Evolutionary conservation across 2,797 vertebrate species (phyloP).

Genomic region (Mus spretus): DNA sequence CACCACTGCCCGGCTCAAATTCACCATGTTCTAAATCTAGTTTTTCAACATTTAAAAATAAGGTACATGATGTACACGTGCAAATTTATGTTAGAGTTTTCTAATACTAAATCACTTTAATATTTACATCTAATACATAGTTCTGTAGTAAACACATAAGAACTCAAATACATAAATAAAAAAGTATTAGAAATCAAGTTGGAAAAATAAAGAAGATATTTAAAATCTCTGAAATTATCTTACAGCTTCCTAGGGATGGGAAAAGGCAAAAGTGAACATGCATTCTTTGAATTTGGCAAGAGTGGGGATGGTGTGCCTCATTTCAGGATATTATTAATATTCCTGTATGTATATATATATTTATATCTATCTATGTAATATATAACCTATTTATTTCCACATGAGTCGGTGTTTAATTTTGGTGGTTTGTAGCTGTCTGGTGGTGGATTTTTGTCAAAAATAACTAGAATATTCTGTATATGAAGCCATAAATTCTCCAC

Average conservation of each 20-base stretch:
- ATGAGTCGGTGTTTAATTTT: constrained; percentile 41
- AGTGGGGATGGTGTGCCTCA: background rate
- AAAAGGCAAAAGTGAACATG: background rate
- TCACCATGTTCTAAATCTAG: constrained; percentile 1
- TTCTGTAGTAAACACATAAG: background rate
- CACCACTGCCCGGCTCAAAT: background rate
- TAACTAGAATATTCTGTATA: constrained; percentile 17
- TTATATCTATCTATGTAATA: background rate
- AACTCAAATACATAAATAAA: constrained; percentile 39
- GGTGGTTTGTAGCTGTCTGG: background rate
- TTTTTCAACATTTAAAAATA: constrained; percentile 51
- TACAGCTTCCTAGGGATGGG: background rate
- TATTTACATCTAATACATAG: constrained; percentile 23
- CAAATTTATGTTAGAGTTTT: constrained; percentile 22
- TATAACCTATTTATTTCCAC: background rate
- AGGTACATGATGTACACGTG: background rate
- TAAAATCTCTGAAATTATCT: constrained; percentile 12
- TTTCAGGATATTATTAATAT: background rate
- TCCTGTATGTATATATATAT: background rate
- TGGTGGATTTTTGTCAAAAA: background rate
- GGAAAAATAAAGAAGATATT: constrained; percentile 50
- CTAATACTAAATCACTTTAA: constrained; percentile 9
- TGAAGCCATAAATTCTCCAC: constrained; percentile 17
- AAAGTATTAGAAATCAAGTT: constrained; percentile 13
- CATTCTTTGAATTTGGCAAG: background rate